Base-by-base conservation (phyloP, 2,888 invertebrate genomes). In the Coenonympha arcania region DNA sequence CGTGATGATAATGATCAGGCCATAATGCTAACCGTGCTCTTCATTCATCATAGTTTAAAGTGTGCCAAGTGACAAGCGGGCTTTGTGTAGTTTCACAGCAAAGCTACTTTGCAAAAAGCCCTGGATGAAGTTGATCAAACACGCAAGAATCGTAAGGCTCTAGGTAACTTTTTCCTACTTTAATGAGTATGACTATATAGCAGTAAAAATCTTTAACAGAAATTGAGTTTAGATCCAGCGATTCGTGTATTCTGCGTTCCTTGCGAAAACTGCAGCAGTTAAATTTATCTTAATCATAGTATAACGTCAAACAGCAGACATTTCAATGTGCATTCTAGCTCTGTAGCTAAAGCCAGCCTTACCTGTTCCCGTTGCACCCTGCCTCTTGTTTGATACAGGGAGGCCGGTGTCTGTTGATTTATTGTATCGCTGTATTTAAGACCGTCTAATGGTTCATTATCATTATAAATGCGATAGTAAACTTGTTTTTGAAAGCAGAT, bases 341-440 rank as follows among this genome's bases (percentile, higher is more conserved):
- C 44, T 24, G 15, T 34, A 44, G 34, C 16, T 15, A 26, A 44
- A 44, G 44, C 43, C 31, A 31, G 43, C 33, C 43, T 44, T 34
- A 44, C 44, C 44, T 44, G 44, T 34, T 44, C 44, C 8, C 44
- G 44, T 44, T 44, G 44, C 34, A 18, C 24, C 44, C 44, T 44
- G 44, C 15, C 33, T 24, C 44, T 34, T 26, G 44, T 24, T 44
- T 44, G 44, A 15, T 44, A 44, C 44, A 44, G 44, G 44, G 34
- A 44, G 33, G 44, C 34, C 24, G 34, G 24, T 24, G 44, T 13
- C 44, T 44, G 44, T 34, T 24, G 44, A 44, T 44, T 33, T 41
- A 41, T 41, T 42, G 31, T 31, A 42, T 42, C 30, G 30, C 31
- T 42, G 15, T 42, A 42, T 33, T 43, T 22, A 42, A 28, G 4